These are phyloP conservation scores for Caradrina kadenii DNA, from an alignment of 2,888 invertebrate genomes.

Conservation along the genomic window DNA sequence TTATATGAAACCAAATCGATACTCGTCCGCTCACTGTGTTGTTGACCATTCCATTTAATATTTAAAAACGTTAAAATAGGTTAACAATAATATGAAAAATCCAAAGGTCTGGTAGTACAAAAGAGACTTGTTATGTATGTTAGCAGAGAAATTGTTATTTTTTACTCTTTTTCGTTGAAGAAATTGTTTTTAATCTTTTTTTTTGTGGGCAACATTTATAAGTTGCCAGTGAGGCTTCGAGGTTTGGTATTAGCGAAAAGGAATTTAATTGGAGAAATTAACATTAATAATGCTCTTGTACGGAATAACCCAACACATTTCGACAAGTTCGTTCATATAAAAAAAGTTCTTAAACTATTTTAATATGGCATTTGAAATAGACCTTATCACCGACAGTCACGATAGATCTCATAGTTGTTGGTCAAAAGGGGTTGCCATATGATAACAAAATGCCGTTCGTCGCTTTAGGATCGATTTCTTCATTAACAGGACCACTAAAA, in stretches of 20 bases:
- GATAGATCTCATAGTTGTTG: too few species aligned
- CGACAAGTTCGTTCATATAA: background rate
- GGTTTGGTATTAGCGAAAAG: background rate
- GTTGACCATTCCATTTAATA: slow-evolving; percentile 29
- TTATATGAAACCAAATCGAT: background rate
- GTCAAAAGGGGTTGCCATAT: background rate
- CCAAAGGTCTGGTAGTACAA: slow-evolving; percentile 71
- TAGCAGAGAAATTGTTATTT: slow-evolving; percentile 58
- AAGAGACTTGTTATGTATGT: slow-evolving; percentile 50
- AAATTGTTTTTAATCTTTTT: slow-evolving; percentile 23
- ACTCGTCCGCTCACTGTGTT: slow-evolving; percentile 36
- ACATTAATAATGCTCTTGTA: background rate
- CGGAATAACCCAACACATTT: background rate
- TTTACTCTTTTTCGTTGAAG: slow-evolving; percentile 40
- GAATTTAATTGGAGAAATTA: background rate
- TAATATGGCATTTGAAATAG: background rate
- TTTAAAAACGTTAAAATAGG: slow-evolving; percentile 11
- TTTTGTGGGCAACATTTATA: slow-evolving; percentile 5
- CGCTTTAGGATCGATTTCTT: background rate
- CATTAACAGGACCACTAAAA: background rate
- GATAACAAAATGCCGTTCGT: slow-evolving; percentile 1
- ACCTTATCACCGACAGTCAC: too few species aligned
- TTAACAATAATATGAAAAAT: slow-evolving; percentile 51
- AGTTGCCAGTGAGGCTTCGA: slow-evolving; percentile 2
- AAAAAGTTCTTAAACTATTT: too few species aligned